Evolutionary conservation across 2,888 invertebrate genomes (phyloP), one percentile per base, ranked within the genome.

Genomic region (Melinaea menophilus): DNA sequence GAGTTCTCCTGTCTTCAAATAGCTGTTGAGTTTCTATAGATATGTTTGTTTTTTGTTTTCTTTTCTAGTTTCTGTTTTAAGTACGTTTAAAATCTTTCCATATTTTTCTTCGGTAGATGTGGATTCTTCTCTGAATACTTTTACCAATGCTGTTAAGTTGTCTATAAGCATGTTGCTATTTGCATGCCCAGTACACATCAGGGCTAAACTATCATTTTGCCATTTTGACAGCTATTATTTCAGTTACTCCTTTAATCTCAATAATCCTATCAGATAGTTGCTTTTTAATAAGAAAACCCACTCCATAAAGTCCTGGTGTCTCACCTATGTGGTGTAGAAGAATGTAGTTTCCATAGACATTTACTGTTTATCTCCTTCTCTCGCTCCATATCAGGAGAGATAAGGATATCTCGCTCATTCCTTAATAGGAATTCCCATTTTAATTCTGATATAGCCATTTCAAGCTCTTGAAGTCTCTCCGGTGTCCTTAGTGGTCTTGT

Each of bases 71-170:
- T 61, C n/a, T 55, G 12, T 41, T 55, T 56, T 9, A 22, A 69
- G 12, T 59, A 3, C 61, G 1, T 69, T 66, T 59, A 71, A 12
- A 4, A 73, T 55, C 65, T 69, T 70, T 59, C 63, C 55, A 41
- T 72, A 47, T 47, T 47, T 47, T 47, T 47, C 47, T 12, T 47
- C 47, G 22, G 1, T 22, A 22, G 1, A 1, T 22, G 22, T 22
- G 1, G 22, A 22, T 22, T 22, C 22, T 22, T 22, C 22, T 22
- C 22, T 22, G 22, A 22, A 22, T 22, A 22, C 22, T 22, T 22
- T 22, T 1, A 22, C n/a, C 22, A 22, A 1, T 22, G 22, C 22
- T 22, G 22, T 22, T 22, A 22, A 22, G 22, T 22, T 22, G 22
- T 22, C 1, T 22, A 22, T 22, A 22, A 22, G 22, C 22, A 22